Base-by-base conservation (phyloP, 2,113 vertebrate genomes). In the Lucifuga dentata region DNA sequence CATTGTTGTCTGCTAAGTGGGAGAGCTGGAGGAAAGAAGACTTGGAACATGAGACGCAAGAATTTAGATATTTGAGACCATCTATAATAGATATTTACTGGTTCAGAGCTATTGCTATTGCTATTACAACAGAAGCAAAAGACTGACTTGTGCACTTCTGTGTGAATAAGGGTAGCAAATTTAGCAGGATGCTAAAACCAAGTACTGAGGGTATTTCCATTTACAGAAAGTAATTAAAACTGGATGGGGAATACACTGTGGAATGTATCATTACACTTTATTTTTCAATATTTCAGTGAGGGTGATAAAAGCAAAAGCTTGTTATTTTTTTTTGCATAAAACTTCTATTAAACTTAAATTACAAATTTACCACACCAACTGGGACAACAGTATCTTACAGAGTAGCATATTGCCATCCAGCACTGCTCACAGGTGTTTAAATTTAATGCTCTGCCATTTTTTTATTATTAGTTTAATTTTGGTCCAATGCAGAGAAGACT, bases 1-100 rank as follows among this genome's bases (percentile, higher is more conserved):
- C n/a, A n/a, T n/a, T n/a, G n/a, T n/a, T n/a, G n/a, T n/a, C n/a
- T n/a, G n/a, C n/a, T n/a, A n/a, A n/a, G n/a, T n/a, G n/a, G n/a
- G n/a, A n/a, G n/a, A n/a, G n/a, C n/a, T n/a, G n/a, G n/a, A n/a
- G n/a, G n/a, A n/a, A n/a, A 29, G 26, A 7, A 5, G 26, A 3
- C 7, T 29, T 29, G 7, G 26, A 29, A 29, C 7, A 29, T 29
- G 26, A 29, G 26, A 29, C 26, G n/a, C n/a, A n/a, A n/a, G n/a
- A n/a, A n/a, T n/a, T n/a, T n/a, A n/a, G n/a, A 29, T 29, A 29
- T 29, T 7, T 29, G 13, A 7, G 26, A 26, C 21, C 50, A 63
- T 36, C 29, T 50, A 68, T 62, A 50, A 33, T 5, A 21, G 19
- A 62, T 65, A 43, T 63, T 19, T 23, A 11, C 32, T 45, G 17